These are phyloP conservation scores for Avahi laniger DNA, from an alignment of 2,797 vertebrate species.

Conservation along the genomic window DNA sequence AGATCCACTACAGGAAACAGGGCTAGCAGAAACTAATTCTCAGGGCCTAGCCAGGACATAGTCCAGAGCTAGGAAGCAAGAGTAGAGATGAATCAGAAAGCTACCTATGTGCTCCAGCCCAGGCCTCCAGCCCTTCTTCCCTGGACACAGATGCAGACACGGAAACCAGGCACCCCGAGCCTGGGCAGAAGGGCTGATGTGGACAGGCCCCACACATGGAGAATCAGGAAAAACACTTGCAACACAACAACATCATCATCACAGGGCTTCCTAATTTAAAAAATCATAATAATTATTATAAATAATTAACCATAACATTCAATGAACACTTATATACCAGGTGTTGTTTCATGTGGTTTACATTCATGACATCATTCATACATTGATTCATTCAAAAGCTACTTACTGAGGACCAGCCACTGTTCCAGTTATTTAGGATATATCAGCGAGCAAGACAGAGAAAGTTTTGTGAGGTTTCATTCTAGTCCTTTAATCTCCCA, in stretches of 20 bases:
- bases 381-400: not conserved
- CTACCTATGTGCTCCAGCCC: rapidly evolving
- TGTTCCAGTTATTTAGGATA: not conserved
- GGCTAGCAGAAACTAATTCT: not conserved
- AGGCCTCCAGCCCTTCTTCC: not conserved
- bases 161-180: not conserved
- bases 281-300: not conserved
- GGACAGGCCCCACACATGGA: rapidly evolving
- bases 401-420: not conserved
- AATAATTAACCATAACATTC: not conserved
- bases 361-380: not conserved
- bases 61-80: not conserved
- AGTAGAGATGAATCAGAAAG: not conserved
- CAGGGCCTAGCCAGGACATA: not conserved
- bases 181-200: not conserved
- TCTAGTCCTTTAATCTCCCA: not conserved
- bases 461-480: not conserved
- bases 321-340: not conserved
- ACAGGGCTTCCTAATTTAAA: not conserved
- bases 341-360: not conserved
- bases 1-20: not conserved
- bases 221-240: not conserved
- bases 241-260: not conserved
- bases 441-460: not conserved
- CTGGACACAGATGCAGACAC: rapidly evolving